These are phyloP conservation scores for Lasioglossum albipes DNA, from an alignment of 1,140 invertebrate species.

Conservation along the genomic window DNA sequence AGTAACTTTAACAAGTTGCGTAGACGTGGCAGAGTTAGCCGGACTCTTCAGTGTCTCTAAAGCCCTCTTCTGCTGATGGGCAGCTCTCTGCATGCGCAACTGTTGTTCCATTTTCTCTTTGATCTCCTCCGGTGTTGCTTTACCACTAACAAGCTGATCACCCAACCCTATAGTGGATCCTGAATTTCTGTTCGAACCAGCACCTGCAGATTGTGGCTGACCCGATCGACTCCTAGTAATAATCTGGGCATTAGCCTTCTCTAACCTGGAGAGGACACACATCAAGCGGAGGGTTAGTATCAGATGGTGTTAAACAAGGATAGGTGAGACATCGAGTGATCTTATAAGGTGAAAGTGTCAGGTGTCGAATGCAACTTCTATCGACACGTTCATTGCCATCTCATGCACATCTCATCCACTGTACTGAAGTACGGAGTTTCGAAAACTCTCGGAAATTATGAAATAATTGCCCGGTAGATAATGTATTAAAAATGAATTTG, in stretches of 20 bases:
- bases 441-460: too few species aligned
- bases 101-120: constrained; percentile 96
- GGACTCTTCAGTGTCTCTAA: constrained; percentile 82
- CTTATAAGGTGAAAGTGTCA: constrained; percentile 19
- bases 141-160: constrained; percentile 79
- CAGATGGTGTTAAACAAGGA: constrained; percentile 71
- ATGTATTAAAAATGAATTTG: too few species aligned
- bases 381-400: too few species aligned
- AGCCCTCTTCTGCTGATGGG: constrained; percentile 91
- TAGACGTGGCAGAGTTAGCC: constrained; percentile 65
- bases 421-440: too few species aligned
- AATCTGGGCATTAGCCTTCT: constrained; percentile 85
- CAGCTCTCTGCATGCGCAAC: constrained; percentile 90
- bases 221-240: constrained; percentile 88
- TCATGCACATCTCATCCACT: too few species aligned
- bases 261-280: constrained; percentile 81
- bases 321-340: constrained; percentile 48
- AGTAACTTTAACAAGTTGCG: constrained; percentile 82
- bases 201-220: constrained; percentile 79
- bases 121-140: constrained; percentile 88
- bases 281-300: constrained; percentile 76
- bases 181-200: constrained; percentile 62
- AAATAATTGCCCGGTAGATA: too few species aligned
- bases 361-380: constrained; percentile 7
- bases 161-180: constrained; percentile 57